These are phyloP conservation scores for Gephyroberyx darwinii DNA, from an alignment of 2,797 vertebrate species.

Conservation along the genomic window DNA sequence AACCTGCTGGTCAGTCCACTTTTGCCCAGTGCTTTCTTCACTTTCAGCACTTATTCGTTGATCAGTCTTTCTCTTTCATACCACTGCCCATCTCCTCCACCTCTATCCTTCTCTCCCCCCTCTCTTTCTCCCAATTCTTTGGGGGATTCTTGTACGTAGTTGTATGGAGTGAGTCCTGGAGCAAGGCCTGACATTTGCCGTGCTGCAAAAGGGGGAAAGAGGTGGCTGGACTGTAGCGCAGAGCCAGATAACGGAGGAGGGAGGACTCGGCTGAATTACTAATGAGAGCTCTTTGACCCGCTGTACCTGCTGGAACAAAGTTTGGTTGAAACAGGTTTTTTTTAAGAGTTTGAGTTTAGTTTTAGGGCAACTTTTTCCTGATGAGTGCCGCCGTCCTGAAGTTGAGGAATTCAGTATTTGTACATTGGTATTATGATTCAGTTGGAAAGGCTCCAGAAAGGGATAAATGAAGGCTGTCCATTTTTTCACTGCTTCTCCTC, in stretches of 20 bases:
- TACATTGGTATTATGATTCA: constrained; percentile 31
- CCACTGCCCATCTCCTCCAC: neutral
- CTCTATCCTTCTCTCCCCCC: neutral
- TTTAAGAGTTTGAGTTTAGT: constrained; percentile 8
- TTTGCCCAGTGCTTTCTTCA: neutral
- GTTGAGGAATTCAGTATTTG: constrained; percentile 27
- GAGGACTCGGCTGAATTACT: constrained; percentile 41
- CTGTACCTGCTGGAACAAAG: constrained; percentile 18
- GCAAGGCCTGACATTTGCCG: constrained; percentile 61
- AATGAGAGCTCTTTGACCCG: constrained; percentile 45
- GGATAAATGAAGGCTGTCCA: neutral
- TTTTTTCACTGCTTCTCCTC: neutral
- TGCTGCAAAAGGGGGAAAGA: constrained; percentile 2
- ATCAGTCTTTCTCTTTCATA: neutral
- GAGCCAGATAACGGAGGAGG: constrained; percentile 33
- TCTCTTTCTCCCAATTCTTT: constrained; percentile 24
- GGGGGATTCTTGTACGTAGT: constrained; percentile 5
- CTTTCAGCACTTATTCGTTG: neutral
- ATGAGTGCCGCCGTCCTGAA: constrained; percentile 20
- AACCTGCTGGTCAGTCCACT: neutral
- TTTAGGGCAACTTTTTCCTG: constrained; percentile 15
- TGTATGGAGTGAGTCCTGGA: constrained; percentile 25
- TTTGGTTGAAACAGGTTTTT: constrained; percentile 18
- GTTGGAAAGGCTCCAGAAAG: neutral
- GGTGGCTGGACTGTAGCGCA: constrained; percentile 38